Evolutionary conservation across 2,797 vertebrate genomes (phyloP).

Genomic region (Sitta carolinensis): DNA sequence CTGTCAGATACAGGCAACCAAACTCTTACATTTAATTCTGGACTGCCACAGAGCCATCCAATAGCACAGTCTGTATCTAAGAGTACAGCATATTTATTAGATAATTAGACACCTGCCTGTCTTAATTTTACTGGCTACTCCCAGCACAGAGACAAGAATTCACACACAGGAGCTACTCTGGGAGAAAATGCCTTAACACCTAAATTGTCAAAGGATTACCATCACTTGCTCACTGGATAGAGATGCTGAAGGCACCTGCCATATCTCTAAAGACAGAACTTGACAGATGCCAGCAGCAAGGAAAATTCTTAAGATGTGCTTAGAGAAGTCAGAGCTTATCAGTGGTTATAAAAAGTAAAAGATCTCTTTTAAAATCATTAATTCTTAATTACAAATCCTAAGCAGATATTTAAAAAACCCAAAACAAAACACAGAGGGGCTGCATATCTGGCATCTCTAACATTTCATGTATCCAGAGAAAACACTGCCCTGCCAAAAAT

Average conservation of each 20-base stretch:
- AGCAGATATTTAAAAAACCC: not conserved
- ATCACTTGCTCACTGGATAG: not conserved
- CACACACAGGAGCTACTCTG: not conserved
- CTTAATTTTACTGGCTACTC: not conserved
- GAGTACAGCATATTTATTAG: not conserved
- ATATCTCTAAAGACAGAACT: not conserved
- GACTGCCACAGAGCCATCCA: not conserved
- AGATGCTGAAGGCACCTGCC: not conserved
- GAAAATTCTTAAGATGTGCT: not conserved
- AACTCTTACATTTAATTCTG: not conserved
- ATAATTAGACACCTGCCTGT: rapidly evolving
- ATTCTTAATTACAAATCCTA: not conserved
- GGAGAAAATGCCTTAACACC: not conserved
- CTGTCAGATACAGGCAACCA: not conserved
- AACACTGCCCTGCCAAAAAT: not conserved
- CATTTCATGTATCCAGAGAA: not conserved
- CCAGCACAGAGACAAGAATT: not conserved
- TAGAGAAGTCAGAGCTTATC: not conserved
- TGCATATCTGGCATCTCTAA: not conserved
- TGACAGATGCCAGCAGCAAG: not conserved
- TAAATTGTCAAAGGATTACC: not conserved
- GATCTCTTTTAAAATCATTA: not conserved
- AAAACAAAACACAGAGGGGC: not conserved
- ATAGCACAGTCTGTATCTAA: not conserved
- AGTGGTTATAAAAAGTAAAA: not conserved